Evolutionary conservation across 2,113 vertebrate species (phyloP).

Genomic region (Atractosteus spatula): DNA sequence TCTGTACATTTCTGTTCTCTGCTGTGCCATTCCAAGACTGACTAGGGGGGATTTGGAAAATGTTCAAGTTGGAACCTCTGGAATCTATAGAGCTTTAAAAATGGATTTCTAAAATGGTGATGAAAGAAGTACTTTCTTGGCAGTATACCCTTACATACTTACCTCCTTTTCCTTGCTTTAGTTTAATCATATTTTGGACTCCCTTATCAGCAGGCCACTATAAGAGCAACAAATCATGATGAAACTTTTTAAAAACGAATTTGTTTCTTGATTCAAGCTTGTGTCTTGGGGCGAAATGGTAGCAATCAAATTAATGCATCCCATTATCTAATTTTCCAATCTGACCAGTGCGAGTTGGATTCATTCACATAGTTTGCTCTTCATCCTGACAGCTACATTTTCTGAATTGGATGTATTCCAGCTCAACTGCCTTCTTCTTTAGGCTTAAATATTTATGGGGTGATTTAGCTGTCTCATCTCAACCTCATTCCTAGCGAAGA

Average conservation of each 20-base stretch:
- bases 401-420: neutral
- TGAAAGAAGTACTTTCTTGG: slow-evolving; percentile 17
- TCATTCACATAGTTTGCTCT: neutral
- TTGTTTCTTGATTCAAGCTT: slow-evolving; percentile 15
- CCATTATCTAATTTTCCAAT: slow-evolving; percentile 12
- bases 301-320: slow-evolving; percentile 15
- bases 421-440: neutral
- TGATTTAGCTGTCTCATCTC: slow-evolving; percentile 14
- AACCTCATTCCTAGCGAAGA: too few species aligned
- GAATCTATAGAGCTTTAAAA: slow-evolving; percentile 14
- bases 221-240: slow-evolving; percentile 9
- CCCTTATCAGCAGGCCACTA: slow-evolving; percentile 5
- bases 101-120: slow-evolving; percentile 11
- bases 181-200: slow-evolving; percentile 10
- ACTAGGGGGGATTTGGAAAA: slow-evolving; percentile 7
- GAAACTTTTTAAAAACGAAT: slow-evolving; percentile 11
- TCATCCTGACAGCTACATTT: neutral
- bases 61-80: neutral
- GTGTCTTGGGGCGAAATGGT: slow-evolving; percentile 20
- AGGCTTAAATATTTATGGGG: slow-evolving; percentile 20
- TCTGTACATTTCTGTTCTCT: slow-evolving; percentile 2
- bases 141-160: neutral
- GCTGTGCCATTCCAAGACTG: slow-evolving; percentile 7
- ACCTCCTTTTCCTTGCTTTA: slow-evolving; percentile 9
- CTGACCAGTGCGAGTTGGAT: neutral